These are phyloP conservation scores for Valencia hispanica DNA, from an alignment of 2,797 vertebrate species.

Conservation along the genomic window DNA sequence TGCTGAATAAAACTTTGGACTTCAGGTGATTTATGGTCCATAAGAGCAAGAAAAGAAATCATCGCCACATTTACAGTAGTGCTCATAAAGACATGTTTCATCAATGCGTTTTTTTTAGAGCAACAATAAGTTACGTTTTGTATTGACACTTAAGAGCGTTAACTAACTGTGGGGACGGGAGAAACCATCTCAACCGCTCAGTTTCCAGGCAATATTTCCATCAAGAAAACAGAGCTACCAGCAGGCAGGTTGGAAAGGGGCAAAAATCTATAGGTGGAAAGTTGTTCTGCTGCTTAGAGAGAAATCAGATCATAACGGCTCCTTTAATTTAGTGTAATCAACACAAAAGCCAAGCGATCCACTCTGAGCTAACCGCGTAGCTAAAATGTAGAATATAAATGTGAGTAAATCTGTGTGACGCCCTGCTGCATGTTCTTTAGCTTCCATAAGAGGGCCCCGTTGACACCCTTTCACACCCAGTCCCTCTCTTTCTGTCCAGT, in stretches of 20 bases:
- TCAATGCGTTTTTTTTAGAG: constrained; percentile 35
- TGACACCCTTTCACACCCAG: constrained; percentile 4
- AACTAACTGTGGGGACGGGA: constrained; percentile 20
- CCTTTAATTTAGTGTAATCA: constrained; percentile 44
- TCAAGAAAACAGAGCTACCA: constrained; percentile 45
- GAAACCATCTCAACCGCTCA: constrained; percentile 12
- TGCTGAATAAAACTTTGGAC: constrained; percentile 23
- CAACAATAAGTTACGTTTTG: constrained; percentile 37
- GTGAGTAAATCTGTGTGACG: constrained; percentile 27
- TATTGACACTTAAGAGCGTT: constrained; percentile 33
- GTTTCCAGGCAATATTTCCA: constrained; percentile 44
- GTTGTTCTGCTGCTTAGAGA: constrained; percentile 36
- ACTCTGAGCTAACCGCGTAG: constrained; percentile 5
- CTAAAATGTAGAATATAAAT: constrained; percentile 4
- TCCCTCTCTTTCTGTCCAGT: constrained; percentile 44
- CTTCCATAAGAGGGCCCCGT: constrained; percentile 39
- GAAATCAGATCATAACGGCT: constrained; percentile 37
- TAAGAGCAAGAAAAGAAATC: constrained; percentile 15
- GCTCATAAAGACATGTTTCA: constrained; percentile 20
- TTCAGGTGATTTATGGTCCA: constrained; percentile 43
- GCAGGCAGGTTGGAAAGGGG: constrained; percentile 34
- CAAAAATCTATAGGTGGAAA: constrained; percentile 21
- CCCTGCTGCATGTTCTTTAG: constrained; percentile 55
- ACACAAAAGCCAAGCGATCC: constrained; percentile 28
- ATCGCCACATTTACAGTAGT: constrained; percentile 19